Evolutionary conservation across 1,140 invertebrate genomes (phyloP), one percentile per base, ranked within the genome.

Genomic region (Aplysia californica): DNA sequence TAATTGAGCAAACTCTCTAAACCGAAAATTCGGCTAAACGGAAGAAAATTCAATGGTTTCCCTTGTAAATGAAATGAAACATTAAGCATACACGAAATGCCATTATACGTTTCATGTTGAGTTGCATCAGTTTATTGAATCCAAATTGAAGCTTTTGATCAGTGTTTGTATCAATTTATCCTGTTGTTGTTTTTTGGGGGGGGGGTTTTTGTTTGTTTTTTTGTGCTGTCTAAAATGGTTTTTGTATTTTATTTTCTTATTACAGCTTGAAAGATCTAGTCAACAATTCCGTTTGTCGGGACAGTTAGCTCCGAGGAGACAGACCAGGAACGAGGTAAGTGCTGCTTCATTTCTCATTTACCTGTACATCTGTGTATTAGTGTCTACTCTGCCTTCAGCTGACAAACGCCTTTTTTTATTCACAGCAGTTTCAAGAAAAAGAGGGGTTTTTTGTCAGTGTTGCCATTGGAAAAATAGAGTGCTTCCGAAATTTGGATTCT

Each of bases 241-340:
- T 35, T 66, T n/a, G 29, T 35, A 31, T 3, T 66, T n/a, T 66
- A 31, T 33, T 66, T 66, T 33, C 5, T 66, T 66, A 35, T 36
- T 10, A 35, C 38, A 76, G 75, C 39, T 76, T 26, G 76, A 73
- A 26, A 58, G 59, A 64, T 78, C 76, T 10, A 58, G 59, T 39
- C 69, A 78, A 50, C 61, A 73, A 31, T 33, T 64, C n/a, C 68
- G 69, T 5, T 59, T 78, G 10, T 65, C 76, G 61, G 55, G 26
- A 20, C 68, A 71, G 2, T 21, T 70, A 4, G 39, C 68, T 1
- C 59, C 35, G 39, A 69, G 58, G 20, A 26, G 38, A 1, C 33
- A 69, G 23, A 68, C 41, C 55, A 41, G 56, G 26, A 77, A 66
- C 35, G 67, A 77, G 68, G 75, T 77, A 21, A 76, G 39, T 50